These are phyloP conservation scores for Pelobates cultripes DNA, from an alignment of 2,797 vertebrate genomes.

Conservation along the genomic window DNA sequence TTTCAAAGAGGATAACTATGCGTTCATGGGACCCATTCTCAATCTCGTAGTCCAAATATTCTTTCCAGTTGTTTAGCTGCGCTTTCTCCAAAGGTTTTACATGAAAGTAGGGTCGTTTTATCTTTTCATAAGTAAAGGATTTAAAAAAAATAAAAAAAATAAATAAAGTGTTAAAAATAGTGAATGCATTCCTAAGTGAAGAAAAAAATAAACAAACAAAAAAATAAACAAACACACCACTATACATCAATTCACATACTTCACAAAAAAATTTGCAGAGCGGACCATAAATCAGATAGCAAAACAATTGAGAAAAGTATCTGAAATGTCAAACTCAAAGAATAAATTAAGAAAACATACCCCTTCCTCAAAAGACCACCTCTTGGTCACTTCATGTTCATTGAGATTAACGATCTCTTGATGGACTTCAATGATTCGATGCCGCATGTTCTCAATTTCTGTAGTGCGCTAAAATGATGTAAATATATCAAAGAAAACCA, in stretches of 20 bases:
- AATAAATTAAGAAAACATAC: conserved; percentile 71
- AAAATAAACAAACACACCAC: no score
- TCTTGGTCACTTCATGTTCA: conserved; percentile 98
- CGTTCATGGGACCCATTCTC: conserved; percentile 96
- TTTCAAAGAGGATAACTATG: conserved; percentile 95
- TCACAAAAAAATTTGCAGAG: no score
- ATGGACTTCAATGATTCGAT: conserved; percentile 92
- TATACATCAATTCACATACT: no score
- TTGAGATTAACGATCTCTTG: conserved; percentile 98
- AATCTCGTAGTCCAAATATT: conserved; percentile 98
- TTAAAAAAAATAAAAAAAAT: no score
- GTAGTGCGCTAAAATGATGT: conserved; percentile 82
- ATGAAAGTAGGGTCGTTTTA: conserved; percentile 98
- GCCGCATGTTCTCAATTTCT: conserved; percentile 99
- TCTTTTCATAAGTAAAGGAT: conserved; percentile 69
- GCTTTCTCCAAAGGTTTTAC: conserved; percentile 98
- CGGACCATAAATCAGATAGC: no score
- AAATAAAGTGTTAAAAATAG: no score
- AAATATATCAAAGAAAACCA: no score
- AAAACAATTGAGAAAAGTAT: no score
- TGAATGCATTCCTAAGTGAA: no score
- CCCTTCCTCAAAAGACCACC: conserved; percentile 97
- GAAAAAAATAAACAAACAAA: no score
- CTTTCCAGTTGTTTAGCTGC: conserved; percentile 97
- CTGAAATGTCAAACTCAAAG: conserved; percentile 36